phyloP scores from a whole-genome alignment of 2,797 vertebrate genomes.

The Chloroceryle inda region DNA sequence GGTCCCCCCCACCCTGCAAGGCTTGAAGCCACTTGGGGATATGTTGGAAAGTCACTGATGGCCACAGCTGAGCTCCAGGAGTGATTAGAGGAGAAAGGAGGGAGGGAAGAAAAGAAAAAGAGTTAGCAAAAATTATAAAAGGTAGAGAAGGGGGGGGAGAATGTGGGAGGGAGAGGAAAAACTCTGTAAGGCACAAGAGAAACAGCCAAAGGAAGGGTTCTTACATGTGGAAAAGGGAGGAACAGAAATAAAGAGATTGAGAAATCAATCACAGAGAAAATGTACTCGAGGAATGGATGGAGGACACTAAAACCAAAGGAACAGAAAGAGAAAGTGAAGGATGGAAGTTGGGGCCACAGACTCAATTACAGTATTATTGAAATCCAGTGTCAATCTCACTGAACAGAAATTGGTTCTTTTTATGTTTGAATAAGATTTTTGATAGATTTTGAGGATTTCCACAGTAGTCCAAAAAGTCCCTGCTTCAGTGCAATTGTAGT shows the following conservation, averaged over 20 bases:
- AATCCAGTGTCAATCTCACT: background rate
- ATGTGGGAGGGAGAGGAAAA: background rate
- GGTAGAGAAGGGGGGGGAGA: background rate
- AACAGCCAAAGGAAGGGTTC: background rate
- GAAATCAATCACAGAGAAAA: background rate
- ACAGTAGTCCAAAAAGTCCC: background rate
- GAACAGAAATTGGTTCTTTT: background rate
- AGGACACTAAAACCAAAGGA: background rate
- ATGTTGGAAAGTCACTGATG: background rate
- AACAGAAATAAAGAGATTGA: background rate
- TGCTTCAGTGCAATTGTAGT: background rate
- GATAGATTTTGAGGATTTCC: background rate
- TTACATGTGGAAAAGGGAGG: background rate
- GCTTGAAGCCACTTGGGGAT: background rate
- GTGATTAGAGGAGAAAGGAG: background rate
- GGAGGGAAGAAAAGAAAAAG: background rate
- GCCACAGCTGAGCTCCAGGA: background rate
- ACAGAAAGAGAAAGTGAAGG: background rate
- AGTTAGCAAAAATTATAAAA: background rate
- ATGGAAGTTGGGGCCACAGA: background rate
- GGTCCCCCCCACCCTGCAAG: rapidly evolving
- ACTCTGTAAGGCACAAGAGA: background rate
- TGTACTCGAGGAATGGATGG: background rate
- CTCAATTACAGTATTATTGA: background rate
- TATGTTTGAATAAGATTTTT: background rate